These are phyloP conservation scores for Matsumurasca onukii DNA, from an alignment of 1,140 invertebrate species.

Conservation along the genomic window DNA sequence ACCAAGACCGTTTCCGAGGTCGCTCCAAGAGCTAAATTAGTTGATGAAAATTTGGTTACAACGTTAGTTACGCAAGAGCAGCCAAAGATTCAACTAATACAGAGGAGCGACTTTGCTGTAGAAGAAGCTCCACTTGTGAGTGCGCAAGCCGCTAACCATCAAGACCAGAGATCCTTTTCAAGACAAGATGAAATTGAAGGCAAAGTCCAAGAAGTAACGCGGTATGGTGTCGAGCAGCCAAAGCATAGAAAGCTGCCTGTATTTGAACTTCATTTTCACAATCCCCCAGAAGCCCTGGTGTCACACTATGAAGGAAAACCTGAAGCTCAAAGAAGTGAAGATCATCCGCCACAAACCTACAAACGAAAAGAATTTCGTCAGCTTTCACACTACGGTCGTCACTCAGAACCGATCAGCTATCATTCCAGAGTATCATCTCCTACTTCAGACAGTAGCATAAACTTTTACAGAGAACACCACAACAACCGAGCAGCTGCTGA, in stretches of 20 bases:
- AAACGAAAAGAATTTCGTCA: conserved; percentile 17
- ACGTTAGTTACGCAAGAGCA: conserved; percentile 51
- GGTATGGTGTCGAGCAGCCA: background rate
- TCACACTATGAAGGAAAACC: conserved; percentile 14
- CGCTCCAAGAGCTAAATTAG: background rate
- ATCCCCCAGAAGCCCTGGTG: conserved; percentile 22
- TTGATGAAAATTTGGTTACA: conserved; percentile 22
- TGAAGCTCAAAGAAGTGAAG: conserved; percentile 2
- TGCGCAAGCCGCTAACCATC: background rate
- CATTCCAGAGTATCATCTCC: conserved; percentile 38
- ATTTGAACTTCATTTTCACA: conserved; percentile 22
- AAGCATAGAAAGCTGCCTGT: background rate
- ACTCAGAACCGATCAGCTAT: conserved; percentile 35
- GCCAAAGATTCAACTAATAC: conserved; percentile 53
- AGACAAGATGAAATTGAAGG: conserved; percentile 17
- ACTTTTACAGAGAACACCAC: conserved; percentile 54
- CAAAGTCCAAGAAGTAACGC: conserved; percentile 15
- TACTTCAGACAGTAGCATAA: conserved; percentile 37
- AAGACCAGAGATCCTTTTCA: background rate
- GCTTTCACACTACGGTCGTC: conserved; percentile 12
- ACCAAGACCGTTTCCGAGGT: background rate
- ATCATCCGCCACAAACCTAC: background rate
- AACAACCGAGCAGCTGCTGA: conserved; percentile 14
- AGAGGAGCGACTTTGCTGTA: conserved; percentile 56
- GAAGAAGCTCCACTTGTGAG: conserved; percentile 52